A percentile compares a stretch with the other conserved stretches of the same genome.
Conservation (phyloP, 2,797 vertebrate genomes). For the Myotis myotis region DNA sequence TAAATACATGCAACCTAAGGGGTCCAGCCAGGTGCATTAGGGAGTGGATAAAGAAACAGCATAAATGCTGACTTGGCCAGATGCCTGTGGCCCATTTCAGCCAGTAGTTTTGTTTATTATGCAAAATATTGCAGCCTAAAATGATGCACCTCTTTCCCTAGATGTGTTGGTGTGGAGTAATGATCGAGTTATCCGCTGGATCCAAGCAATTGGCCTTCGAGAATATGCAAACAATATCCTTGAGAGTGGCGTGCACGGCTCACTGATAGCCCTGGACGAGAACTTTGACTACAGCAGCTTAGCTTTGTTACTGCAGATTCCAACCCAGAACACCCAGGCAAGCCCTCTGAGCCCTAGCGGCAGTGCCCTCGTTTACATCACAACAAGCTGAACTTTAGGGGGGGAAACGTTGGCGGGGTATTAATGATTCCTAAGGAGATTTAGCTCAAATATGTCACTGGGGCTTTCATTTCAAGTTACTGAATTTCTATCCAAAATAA, state of each 20-base stretch:
- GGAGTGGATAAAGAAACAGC: neutral
- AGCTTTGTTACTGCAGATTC: conserved; percentile 97
- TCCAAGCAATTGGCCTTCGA: conserved; percentile 96
- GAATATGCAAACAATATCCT: conserved; percentile 97
- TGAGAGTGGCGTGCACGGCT: conserved; percentile 98
- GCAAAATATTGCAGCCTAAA: neutral
- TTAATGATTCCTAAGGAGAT: neutral
- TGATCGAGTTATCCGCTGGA: conserved; percentile 97
- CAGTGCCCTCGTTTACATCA: neutral
- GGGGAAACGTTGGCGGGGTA: neutral
- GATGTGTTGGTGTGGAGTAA: conserved; percentile 98
- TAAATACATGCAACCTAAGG: neutral
- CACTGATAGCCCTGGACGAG: conserved; percentile 95
- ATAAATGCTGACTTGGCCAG: neutral
- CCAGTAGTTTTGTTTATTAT: neutral
- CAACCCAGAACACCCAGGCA: conserved; percentile 98
- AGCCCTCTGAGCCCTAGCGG: conserved; percentile 61
- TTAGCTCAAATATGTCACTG: neutral
- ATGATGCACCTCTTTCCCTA: conserved; percentile 77
- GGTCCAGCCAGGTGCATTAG: no score
- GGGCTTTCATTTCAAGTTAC: conserved; percentile 25
- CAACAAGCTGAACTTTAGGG: neutral
- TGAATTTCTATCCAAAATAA: conserved; percentile 35
- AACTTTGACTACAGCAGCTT: conserved; percentile 99
- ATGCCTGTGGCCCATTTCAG: neutral